Percentiles rank a stretch among this genome's conserved stretches.
These are phyloP conservation scores for Podocnemis expansa DNA, from an alignment of 2,113 vertebrate genomes.

Conservation along the genomic window DNA sequence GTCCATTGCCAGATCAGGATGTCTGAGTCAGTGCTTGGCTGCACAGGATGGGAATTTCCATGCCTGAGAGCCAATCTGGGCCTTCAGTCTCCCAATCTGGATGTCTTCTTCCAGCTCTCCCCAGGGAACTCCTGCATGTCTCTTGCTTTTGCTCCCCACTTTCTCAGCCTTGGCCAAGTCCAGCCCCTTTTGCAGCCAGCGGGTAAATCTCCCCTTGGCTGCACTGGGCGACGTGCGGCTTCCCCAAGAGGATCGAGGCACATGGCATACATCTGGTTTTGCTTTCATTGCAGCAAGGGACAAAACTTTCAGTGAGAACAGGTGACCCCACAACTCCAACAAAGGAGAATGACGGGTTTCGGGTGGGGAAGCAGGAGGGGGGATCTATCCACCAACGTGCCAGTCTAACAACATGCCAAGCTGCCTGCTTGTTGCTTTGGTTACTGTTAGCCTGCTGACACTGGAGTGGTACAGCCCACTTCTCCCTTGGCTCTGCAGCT, in stretches of 20 bases:
- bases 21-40: not conserved
- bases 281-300: not conserved
- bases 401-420: not conserved
- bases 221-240: too few relatives aligned
- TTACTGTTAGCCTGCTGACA: not conserved
- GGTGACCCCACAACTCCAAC: not conserved
- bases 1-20: not conserved
- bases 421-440: not conserved
- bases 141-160: too few relatives aligned
- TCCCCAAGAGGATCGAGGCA: rapidly evolving
- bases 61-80: not conserved
- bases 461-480: not conserved
- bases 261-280: not conserved
- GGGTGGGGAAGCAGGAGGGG: not conserved
- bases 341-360: not conserved
- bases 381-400: not conserved
- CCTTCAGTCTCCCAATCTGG: not conserved
- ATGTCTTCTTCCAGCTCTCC: not conserved
- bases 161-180: not conserved
- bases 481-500: not conserved
- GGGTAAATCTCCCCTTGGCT: not conserved
- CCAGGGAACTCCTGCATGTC: not conserved
- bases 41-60: not conserved
- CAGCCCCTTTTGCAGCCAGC: not conserved
- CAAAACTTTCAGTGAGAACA: not conserved